These are phyloP conservation scores for Calameuta idolon DNA, from an alignment of 2,888 invertebrate genomes.

Conservation along the genomic window DNA sequence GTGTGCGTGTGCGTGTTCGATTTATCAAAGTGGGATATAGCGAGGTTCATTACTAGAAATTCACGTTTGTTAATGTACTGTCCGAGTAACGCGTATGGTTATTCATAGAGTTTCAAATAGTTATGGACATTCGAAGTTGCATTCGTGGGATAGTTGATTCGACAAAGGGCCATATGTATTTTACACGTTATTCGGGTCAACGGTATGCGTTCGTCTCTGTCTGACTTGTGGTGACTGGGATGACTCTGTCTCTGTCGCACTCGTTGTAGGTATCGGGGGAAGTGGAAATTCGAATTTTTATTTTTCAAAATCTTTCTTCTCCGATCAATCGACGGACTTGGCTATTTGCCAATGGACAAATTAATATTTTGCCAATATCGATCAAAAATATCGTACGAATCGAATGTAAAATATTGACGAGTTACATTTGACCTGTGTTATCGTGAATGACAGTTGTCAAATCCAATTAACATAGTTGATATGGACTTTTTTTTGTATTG, in stretches of 20 bases:
- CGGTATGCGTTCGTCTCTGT: neutral
- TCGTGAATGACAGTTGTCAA: neutral
- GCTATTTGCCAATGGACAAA: neutral
- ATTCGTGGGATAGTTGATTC: neutral
- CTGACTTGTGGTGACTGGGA: neutral
- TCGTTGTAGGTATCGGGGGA: neutral
- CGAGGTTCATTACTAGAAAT: conserved; percentile 28
- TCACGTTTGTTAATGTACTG: conserved; percentile 10
- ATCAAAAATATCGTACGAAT: neutral
- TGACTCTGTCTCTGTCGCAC: neutral
- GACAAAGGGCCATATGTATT: neutral
- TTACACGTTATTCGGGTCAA: neutral
- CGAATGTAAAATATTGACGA: neutral
- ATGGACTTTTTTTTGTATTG: neutral
- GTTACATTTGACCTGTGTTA: neutral
- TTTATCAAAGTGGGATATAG: conserved; percentile 23
- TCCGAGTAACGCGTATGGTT: neutral
- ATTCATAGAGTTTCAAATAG: neutral
- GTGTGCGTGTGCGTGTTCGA: conserved; percentile 2
- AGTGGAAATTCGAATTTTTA: neutral
- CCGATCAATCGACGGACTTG: neutral
- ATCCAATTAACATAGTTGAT: neutral
- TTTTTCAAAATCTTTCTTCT: too few relatives aligned
- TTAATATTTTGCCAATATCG: too few relatives aligned
- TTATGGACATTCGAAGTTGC: neutral